Conservation (phyloP, 2,888 invertebrate genomes). For the Lysandra bellargus region DNA sequence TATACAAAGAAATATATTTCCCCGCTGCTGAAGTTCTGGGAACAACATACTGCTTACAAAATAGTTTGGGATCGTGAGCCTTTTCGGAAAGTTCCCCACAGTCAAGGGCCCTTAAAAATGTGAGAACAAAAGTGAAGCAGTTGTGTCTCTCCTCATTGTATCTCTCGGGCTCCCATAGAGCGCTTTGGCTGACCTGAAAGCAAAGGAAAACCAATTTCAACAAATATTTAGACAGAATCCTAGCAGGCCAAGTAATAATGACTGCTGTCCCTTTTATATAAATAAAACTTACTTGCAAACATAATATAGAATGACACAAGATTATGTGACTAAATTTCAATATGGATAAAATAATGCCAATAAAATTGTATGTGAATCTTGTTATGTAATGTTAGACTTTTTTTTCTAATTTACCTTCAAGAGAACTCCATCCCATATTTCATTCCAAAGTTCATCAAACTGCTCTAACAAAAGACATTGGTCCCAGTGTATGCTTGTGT, state of each 20-base stretch:
- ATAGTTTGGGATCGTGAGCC: constrained; percentile 83
- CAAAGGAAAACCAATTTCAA: neutral
- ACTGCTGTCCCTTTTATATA: too few relatives aligned
- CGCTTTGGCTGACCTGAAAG: constrained; percentile 73
- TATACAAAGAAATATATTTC: constrained; percentile 91
- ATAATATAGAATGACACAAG: neutral
- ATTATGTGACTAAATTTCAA: neutral
- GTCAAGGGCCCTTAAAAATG: constrained; percentile 86
- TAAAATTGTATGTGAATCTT: neutral
- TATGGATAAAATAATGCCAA: neutral
- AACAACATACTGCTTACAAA: constrained; percentile 91
- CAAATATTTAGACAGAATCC: neutral
- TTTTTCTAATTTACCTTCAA: constrained; percentile 71
- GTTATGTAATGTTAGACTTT: too few relatives aligned
- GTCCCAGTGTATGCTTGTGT: constrained; percentile 83
- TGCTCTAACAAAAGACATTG: constrained; percentile 86
- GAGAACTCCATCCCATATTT: constrained; percentile 87
- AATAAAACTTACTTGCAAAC: neutral
- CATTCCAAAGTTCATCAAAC: constrained; percentile 85
- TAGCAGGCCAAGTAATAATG: neutral
- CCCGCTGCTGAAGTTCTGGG: constrained; percentile 90
- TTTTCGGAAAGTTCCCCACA: constrained; percentile 86
- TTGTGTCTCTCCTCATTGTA: constrained; percentile 90
- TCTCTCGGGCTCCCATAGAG: constrained; percentile 83
- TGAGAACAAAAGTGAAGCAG: constrained; percentile 92